Evolutionary conservation across 2,888 invertebrate species (phyloP), one percentile per base, ranked within the genome.

Genomic region (Dioctria linearis): DNA sequence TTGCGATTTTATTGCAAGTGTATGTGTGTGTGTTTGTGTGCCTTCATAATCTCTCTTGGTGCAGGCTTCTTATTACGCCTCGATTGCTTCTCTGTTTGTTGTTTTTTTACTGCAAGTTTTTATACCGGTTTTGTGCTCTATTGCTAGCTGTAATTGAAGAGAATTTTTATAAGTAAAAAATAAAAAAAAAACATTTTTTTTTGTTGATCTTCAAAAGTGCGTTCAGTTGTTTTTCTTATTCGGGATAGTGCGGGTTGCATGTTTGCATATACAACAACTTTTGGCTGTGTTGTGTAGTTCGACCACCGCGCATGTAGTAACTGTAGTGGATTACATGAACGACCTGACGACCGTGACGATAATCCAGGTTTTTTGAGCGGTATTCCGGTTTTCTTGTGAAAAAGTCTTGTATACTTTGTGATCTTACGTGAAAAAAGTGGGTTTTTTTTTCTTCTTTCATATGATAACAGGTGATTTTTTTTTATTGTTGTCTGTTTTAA

Each of bases 41-140:
- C 43, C 13, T 46, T 25, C 5, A 46, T 37, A 57, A 76, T 76
- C 76, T 63, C 25, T 25, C 25, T 25, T 25, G 25, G 25, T 25
- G 25, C n/a, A n/a, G n/a, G 25, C 25, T 25, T 25, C 25, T 25
- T 25, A 25, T 25, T 25, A 25, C 25, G 25, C 25, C 25, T 46
- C 49, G 49, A 5, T 46, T 9, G 54, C 54, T 54, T 54, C 54
- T 11, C 4, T 4, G 54, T 54, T 8, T 8, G n/a, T 46, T 9
- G 8, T 11, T 54, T 78, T 78, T 63, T 42, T 42, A 37, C 51
- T 42, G 78, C 63, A 51, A 13, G 43, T 66, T 9, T 40, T 46
- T 39, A 42, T 54, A 51, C 51, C 54, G 78, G 67, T 69, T 69
- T 51, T 37, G 69, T 69, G 67, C 67, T 67, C 67, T 67, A 67